These are phyloP conservation scores for Periparus ater DNA, from an alignment of 2,797 vertebrate species.

Conservation along the genomic window DNA sequence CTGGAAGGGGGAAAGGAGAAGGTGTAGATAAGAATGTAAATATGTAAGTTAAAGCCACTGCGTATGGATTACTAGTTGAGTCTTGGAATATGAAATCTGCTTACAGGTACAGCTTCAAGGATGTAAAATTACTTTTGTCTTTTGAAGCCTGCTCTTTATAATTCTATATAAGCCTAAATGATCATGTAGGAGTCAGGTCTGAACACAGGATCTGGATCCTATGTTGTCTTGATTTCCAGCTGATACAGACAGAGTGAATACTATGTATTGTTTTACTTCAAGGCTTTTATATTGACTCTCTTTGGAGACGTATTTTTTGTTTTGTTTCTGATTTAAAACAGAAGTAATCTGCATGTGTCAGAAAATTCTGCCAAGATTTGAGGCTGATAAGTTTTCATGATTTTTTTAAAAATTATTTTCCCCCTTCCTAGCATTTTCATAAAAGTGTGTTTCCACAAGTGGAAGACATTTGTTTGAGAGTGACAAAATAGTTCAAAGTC, in stretches of 20 bases:
- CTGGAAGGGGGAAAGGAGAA: not conserved
- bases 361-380: not conserved
- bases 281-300: not conserved
- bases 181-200: conserved; percentile 21
- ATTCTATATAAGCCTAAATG: not conserved
- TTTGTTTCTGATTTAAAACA: conserved; percentile 18
- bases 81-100: conserved; percentile 58
- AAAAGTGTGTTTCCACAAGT: not conserved
- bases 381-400: not conserved
- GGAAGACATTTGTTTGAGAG: not conserved
- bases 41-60: conserved; percentile 61
- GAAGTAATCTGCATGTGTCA: not conserved
- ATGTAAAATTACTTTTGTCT: conserved; percentile 51
- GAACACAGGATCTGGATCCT: conserved; percentile 13
- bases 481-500: not conserved
- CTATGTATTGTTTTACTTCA: conserved; percentile 73
- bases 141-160: not conserved
- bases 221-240: conserved; percentile 57
- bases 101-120: not conserved
- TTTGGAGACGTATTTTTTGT: conserved; percentile 25
- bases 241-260: conserved; percentile 71
- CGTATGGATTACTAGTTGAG: conserved; percentile 42
- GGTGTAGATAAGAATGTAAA: conserved; percentile 49
- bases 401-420: not conserved
- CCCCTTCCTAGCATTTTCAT: not conserved